Conservation (phyloP, 1,140 invertebrate genomes). For the Mycetomoellerius zeteki region DNA sequence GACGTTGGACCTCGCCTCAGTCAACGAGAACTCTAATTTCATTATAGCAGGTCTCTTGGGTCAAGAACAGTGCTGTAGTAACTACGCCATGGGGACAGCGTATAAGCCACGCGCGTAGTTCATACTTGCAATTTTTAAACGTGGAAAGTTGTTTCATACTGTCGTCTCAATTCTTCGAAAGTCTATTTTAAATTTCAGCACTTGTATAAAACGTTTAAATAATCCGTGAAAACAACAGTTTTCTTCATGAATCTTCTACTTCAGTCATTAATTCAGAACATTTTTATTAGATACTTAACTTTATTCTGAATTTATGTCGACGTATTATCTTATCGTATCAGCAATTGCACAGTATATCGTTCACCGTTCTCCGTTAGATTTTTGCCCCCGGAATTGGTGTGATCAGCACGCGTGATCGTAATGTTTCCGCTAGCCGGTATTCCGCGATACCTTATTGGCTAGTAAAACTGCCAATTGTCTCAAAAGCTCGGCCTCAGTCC, state of each 20-base stretch:
- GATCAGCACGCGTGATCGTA: constrained; percentile 67
- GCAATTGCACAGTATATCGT: neutral
- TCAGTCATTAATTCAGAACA: no score
- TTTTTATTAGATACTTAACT: neutral
- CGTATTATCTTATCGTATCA: neutral
- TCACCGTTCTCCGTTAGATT: constrained; percentile 6
- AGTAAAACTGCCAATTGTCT: constrained; percentile 85
- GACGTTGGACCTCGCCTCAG: constrained; percentile 69
- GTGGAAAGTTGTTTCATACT: neutral
- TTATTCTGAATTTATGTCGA: neutral
- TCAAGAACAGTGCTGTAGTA: constrained; percentile 73
- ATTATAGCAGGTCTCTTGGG: constrained; percentile 77
- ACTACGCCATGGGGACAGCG: constrained; percentile 39
- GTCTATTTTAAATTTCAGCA: neutral
- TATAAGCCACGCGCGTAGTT: constrained; percentile 6
- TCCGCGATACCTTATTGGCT: constrained; percentile 79
- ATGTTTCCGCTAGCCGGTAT: constrained; percentile 19
- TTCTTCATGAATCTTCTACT: neutral
- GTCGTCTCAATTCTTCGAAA: neutral
- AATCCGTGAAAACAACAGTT: neutral
- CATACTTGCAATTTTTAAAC: constrained; percentile 19
- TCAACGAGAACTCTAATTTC: constrained; percentile 80
- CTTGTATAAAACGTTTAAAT: neutral
- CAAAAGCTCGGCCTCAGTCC: constrained; percentile 83
- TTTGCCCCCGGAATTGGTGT: constrained; percentile 31